These are phyloP conservation scores for Pteropus rufus DNA, from an alignment of 2,797 vertebrate species.

Conservation along the genomic window DNA sequence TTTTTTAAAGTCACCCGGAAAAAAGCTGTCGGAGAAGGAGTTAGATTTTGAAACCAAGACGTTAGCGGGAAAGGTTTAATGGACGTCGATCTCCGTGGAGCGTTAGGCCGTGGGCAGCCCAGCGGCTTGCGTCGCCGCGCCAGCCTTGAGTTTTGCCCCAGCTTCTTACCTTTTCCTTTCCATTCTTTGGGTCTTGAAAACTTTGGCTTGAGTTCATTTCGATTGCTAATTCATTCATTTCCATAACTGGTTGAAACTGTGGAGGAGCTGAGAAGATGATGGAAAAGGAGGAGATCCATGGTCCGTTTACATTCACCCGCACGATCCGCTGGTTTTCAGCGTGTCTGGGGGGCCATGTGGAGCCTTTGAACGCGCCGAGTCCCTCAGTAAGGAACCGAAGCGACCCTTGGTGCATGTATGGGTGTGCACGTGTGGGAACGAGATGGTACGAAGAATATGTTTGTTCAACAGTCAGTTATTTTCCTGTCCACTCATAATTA, in stretches of 20 bases:
- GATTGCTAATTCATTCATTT: no score
- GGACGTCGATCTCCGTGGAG: neutral
- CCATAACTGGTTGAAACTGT: no score
- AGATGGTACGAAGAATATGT: neutral
- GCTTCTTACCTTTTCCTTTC: neutral
- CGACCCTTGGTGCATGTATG: neutral
- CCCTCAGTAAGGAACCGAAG: neutral
- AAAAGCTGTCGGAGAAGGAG: neutral
- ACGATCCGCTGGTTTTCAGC: neutral
- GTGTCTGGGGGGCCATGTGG: neutral
- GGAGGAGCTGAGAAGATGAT: no score
- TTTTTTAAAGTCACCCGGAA: neutral
- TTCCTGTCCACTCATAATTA: neutral
- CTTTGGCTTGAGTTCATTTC: no score
- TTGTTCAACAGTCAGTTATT: neutral
- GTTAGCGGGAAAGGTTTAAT: neutral
- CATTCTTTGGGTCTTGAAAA: no score
- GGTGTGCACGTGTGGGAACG: neutral
- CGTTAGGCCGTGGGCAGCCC: neutral
- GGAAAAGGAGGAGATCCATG: neutral
- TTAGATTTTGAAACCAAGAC: neutral
- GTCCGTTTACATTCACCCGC: neutral
- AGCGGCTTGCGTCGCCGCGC: fast-evolving
- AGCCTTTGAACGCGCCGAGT: neutral
- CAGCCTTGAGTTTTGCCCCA: neutral